Evolutionary conservation across 2,888 invertebrate genomes (phyloP).

Genomic region (Drosophila phalerata): DNA sequence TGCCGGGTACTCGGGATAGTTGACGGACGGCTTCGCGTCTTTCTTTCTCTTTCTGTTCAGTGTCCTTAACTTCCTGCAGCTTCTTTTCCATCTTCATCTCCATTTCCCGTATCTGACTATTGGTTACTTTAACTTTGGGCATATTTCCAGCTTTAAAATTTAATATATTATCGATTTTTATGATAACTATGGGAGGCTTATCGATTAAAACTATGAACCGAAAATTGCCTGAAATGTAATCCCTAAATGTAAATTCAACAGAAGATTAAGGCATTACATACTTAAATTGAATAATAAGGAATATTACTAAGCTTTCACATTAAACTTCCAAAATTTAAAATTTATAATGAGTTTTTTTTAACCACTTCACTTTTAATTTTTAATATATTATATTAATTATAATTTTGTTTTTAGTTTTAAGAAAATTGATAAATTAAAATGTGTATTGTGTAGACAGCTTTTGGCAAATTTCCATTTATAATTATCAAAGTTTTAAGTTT

Average conservation of each 20-base stretch:
- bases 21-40: constrained; percentile 1
- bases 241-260: background rate
- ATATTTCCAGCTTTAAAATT: constrained; percentile 30
- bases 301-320: background rate
- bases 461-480: too few relatives aligned
- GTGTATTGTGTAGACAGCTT: too few relatives aligned
- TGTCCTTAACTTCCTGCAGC: constrained; percentile 26
- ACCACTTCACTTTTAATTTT: too few relatives aligned
- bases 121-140: background rate
- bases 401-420: too few relatives aligned
- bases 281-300: background rate
- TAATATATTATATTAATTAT: too few relatives aligned
- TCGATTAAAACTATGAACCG: constrained; percentile 9
- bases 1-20: constrained; percentile 37
- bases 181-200: background rate
- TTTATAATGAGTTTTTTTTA: too few relatives aligned
- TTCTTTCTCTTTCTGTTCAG: background rate
- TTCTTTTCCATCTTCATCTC: constrained; percentile 37
- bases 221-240: background rate
- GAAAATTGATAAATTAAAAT: too few relatives aligned
- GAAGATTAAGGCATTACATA: background rate
- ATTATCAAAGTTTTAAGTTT: too few relatives aligned
- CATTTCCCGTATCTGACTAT: constrained; percentile 19
- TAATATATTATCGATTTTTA: background rate
- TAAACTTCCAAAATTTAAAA: too few relatives aligned